Conservation (phyloP, 2,888 invertebrate genomes). For the Alloplasta piceator region DNA sequence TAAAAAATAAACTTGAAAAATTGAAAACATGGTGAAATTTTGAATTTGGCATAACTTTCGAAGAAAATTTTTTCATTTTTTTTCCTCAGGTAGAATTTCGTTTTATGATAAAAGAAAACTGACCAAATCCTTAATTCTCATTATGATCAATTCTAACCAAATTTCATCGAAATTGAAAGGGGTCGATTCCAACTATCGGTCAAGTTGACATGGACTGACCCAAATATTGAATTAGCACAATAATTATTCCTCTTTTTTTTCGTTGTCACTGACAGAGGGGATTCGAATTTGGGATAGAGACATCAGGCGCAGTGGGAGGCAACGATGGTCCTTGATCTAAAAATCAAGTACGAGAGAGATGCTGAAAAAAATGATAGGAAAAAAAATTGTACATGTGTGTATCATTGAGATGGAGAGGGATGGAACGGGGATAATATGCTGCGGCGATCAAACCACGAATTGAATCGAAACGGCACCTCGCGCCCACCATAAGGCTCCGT, state of each 20-base stretch:
- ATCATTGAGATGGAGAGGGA: slow-evolving; percentile 65
- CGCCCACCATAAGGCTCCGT: slow-evolving; percentile 74
- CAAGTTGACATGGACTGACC: too few species aligned
- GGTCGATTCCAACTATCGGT: too few species aligned
- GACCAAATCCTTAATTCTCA: too few species aligned
- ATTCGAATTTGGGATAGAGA: slow-evolving; percentile 74
- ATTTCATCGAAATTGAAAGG: too few species aligned
- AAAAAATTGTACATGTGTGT: slow-evolving; percentile 16
- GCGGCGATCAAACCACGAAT: slow-evolving; percentile 81
- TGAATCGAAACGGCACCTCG: slow-evolving; percentile 79
- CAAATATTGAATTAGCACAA: too few species aligned
- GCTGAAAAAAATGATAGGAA: slow-evolving; percentile 27
- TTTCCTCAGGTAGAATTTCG: too few species aligned
- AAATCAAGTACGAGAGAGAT: slow-evolving; percentile 30
- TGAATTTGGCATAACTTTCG: too few species aligned
- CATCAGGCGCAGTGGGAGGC: slow-evolving; percentile 74
- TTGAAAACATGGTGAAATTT: too few species aligned
- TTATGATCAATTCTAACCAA: too few species aligned
- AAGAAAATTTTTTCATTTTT: too few species aligned
- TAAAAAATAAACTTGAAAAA: too few species aligned
- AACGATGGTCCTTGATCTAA: slow-evolving; percentile 51
- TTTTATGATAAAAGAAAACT: too few species aligned
- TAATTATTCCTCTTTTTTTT: slow-evolving; percentile 13
- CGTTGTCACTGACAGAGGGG: slow-evolving; percentile 54
- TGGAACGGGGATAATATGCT: slow-evolving; percentile 43